These are phyloP conservation scores for Hafferia zeledoni DNA, from an alignment of 2,797 vertebrate genomes.

Conservation along the genomic window DNA sequence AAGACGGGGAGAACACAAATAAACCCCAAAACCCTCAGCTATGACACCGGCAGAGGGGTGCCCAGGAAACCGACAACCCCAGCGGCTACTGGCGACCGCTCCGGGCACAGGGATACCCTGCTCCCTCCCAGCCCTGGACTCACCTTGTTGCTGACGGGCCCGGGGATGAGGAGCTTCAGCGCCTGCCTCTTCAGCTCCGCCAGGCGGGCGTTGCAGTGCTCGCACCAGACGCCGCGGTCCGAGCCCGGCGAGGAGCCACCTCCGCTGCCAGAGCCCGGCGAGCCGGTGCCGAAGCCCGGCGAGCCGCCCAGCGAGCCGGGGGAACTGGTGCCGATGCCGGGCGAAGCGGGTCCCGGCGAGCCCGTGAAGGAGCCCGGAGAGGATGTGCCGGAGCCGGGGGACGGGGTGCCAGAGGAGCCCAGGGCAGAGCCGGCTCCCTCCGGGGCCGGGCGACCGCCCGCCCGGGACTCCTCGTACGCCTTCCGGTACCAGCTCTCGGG, in stretches of 20 bases:
- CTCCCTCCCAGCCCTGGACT: background rate
- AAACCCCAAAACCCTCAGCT: background rate
- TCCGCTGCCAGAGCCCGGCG: conserved; percentile 78
- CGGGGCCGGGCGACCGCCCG: conserved; percentile 83
- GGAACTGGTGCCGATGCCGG: conserved; percentile 92
- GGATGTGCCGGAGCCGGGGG: conserved; percentile 87
- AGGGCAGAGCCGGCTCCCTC: conserved; percentile 87
- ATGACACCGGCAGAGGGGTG: background rate
- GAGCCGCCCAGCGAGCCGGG: conserved; percentile 89
- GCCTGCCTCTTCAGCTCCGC: conserved; percentile 93
- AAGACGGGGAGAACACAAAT: background rate
- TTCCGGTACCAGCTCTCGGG: conserved; percentile 95
- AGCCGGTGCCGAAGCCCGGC: conserved; percentile 88
- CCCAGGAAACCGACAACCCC: no score
- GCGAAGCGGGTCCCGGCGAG: conserved; percentile 91
- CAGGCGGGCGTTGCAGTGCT: conserved; percentile 90
- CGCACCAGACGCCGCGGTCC: conserved; percentile 88
- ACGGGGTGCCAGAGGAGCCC: conserved; percentile 84
- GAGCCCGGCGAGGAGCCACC: conserved; percentile 87
- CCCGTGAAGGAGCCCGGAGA: conserved; percentile 92
- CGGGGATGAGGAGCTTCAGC: conserved; percentile 88
- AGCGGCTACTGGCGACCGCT: background rate
- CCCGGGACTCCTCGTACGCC: conserved; percentile 90
- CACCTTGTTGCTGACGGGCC: conserved; percentile 90
- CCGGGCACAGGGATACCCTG: no score